Base-by-base conservation (phyloP, 2,888 invertebrate species). In the Leistus spinibarbis region DNA sequence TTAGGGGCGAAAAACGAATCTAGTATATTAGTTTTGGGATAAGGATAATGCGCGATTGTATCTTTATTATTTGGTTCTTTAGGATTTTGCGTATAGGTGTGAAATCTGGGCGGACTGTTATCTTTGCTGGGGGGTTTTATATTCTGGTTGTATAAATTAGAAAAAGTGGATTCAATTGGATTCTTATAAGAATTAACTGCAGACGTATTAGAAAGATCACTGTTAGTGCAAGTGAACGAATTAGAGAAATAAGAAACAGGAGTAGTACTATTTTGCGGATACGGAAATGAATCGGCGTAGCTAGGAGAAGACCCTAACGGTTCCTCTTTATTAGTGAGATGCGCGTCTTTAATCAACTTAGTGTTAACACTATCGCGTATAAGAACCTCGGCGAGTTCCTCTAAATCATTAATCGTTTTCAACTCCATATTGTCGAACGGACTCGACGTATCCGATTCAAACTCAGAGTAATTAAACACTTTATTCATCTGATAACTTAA, bases 351-450 rank as follows among this genome's bases (percentile, higher is more conserved):
- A 4, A 40, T 40, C 40, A 40, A 40, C 7, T 40, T 40, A 40
- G 40, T 40, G 40, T 40, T 70, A 24, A 54, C 62, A 24, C 80
- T 80, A 68, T 82, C 82, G 69, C 79, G 82, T 77, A 84, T 90
- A 85, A 91, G 83, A 63, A 96, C 95, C 85, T 95, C 93, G 13
- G 96, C 96, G 78, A 97, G 86, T 83, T 95, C 91, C 85, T 95
- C 96, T 89, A 96, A 91, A 82, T 97, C 96, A 86, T 97, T 96
- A 76, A 97, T 93, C 57, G 95, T 95, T 86, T 96, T 95, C 69
- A 97, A 85, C 86, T 95, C 96, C 86, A 96, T 92, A 86, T 94
- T 95, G 87, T 97, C 97, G 86, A 97, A 97, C 0, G 97, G 97
- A 84, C 95, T 96, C 70, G 95, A 95, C 67, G 94, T 95, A 83